Percentiles rank a stretch among this genome's conserved stretches.
These are phyloP conservation scores for Phortica variegata DNA, from an alignment of 1,140 invertebrate genomes.

Conservation along the genomic window DNA sequence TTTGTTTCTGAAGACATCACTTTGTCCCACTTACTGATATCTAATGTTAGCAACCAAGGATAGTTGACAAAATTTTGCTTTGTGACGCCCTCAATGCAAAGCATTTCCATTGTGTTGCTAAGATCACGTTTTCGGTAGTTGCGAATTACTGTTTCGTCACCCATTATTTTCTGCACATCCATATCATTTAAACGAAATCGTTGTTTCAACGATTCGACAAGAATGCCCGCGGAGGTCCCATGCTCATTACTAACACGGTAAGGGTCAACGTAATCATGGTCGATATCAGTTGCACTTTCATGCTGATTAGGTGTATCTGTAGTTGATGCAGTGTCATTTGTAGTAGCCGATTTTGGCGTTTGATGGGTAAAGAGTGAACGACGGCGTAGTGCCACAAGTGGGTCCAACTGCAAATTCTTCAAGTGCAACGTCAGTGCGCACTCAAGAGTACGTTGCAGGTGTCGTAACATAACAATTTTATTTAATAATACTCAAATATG, in stretches of 20 bases:
- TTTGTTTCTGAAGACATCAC: not conserved
- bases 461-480: constrained; percentile 39
- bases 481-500: too few relatives aligned
- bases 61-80: constrained; percentile 41
- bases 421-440: constrained; percentile 13
- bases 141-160: constrained; percentile 33
- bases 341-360: constrained; percentile 13
- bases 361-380: constrained; percentile 30
- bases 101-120: constrained; percentile 20
- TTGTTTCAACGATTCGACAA: constrained; percentile 24
- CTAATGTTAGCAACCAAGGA: constrained; percentile 42
- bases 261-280: constrained; percentile 32
- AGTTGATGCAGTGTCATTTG: not conserved
- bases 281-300: constrained; percentile 19
- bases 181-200: constrained; percentile 28
- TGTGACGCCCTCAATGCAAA: constrained; percentile 30
- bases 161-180: constrained; percentile 27
- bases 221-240: constrained; percentile 6
- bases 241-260: constrained; percentile 28
- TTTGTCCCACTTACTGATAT: constrained; percentile 25
- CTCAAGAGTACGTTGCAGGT: constrained; percentile 27
- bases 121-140: constrained; percentile 25
- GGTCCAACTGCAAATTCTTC: constrained; percentile 15
- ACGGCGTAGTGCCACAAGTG: not conserved
- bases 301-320: too few relatives aligned